Evolutionary conservation across 2,888 invertebrate species (phyloP).

Genomic region (Malthinus seriepunctatus): DNA sequence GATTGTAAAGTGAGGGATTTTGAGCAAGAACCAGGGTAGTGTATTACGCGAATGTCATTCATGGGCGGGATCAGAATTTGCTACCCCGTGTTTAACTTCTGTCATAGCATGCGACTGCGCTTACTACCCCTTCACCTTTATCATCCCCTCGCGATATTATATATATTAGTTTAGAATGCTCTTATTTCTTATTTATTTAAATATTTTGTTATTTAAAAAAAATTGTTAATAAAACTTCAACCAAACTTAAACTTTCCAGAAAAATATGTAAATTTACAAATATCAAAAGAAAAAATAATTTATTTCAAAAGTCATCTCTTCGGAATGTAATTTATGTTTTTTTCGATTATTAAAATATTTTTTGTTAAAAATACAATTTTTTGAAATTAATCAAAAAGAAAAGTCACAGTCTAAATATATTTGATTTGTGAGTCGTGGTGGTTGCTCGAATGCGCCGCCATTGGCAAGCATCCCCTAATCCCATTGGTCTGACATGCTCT

Average conservation of each 20-base stretch:
- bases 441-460: constrained; percentile 43
- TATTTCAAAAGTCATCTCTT: too few relatives aligned
- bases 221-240: not conserved
- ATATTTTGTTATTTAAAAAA: not conserved
- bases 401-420: constrained; percentile 36
- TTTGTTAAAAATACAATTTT: not conserved
- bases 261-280: too few relatives aligned
- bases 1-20: constrained; percentile 45
- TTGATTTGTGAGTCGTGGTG: constrained; percentile 48
- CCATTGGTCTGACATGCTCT: constrained; percentile 46
- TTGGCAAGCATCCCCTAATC: constrained; percentile 48
- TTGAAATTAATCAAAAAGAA: not conserved
- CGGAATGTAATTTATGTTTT: too few relatives aligned
- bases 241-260: not conserved
- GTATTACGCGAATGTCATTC: constrained; percentile 43
- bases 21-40: constrained; percentile 36
- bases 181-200: constrained; percentile 15
- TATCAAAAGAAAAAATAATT: too few relatives aligned
- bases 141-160: constrained; percentile 29
- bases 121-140: constrained; percentile 34
- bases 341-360: too few relatives aligned
- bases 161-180: constrained; percentile 33
- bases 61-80: constrained; percentile 54
- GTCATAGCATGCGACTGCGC: constrained; percentile 49
- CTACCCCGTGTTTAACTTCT: constrained; percentile 57